phyloP scores from a whole-genome alignment of 2,888 invertebrate species.

The Agrenia bidenticulata region DNA sequence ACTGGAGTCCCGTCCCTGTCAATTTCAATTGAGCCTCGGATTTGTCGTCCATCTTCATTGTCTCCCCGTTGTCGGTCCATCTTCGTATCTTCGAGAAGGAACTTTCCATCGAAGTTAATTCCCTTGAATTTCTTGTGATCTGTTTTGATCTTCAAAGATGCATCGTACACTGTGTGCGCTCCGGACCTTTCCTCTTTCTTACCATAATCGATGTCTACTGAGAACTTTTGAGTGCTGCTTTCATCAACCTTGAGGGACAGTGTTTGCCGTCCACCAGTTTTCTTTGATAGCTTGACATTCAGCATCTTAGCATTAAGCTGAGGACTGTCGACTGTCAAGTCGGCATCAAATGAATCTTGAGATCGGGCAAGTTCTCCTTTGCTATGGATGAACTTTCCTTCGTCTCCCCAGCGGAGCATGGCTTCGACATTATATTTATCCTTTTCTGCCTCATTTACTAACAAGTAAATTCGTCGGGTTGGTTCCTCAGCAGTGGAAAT shows the following conservation, averaged over 20 bases:
- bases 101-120: conserved; percentile 42
- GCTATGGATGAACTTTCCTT: conserved; percentile 40
- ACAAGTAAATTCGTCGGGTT: conserved; percentile 30
- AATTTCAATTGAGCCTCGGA: conserved; percentile 35
- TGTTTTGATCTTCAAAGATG: conserved; percentile 32
- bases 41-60: conserved; percentile 48
- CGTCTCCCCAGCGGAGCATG: conserved; percentile 46
- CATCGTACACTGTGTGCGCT: conserved; percentile 28
- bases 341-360: conserved; percentile 40
- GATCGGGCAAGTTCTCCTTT: conserved; percentile 38
- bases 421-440: conserved; percentile 44
- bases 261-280: conserved; percentile 42
- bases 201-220: conserved; percentile 39
- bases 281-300: conserved; percentile 45
- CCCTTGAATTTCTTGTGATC: conserved; percentile 15
- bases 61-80: conserved; percentile 41
- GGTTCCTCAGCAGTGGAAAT: conserved; percentile 33
- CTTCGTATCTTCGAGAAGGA: conserved; percentile 43
- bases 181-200: conserved; percentile 38
- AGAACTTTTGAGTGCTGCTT: conserved; percentile 34
- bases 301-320: conserved; percentile 47
- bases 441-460: conserved; percentile 22
- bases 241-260: conserved; percentile 41
- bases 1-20: conserved; percentile 26
- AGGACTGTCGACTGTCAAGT: conserved; percentile 49